phyloP scores from a whole-genome alignment of 2,797 vertebrate species.

The Emydoidea blandingii region DNA sequence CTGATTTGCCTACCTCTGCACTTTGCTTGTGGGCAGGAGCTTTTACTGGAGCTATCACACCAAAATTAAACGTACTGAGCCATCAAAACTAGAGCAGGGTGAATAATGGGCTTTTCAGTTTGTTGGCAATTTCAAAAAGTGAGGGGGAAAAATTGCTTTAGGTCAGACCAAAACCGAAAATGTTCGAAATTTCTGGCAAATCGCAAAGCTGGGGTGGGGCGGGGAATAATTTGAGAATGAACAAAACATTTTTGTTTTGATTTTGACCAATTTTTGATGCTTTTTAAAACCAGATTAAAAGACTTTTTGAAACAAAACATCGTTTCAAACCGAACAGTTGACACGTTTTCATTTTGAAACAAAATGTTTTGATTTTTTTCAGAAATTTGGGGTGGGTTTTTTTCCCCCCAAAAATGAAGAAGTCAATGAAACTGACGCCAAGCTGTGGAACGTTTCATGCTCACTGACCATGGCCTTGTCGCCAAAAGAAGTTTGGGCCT shows the following conservation, averaged over 20 bases:
- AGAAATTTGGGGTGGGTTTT: background rate
- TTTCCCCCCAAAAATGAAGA: background rate
- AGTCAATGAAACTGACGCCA: background rate
- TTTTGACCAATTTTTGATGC: background rate
- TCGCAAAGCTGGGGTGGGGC: background rate
- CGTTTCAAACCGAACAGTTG: background rate
- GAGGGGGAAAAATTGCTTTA: background rate
- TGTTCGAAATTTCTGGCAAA: background rate
- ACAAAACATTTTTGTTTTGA: background rate
- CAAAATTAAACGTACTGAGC: background rate
- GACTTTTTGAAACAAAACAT: background rate
- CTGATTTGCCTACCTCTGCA: background rate
- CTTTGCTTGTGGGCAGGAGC: background rate
- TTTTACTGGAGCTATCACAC: background rate
- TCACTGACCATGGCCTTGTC: background rate
- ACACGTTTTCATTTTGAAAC: background rate
- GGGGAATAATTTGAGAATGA: background rate
- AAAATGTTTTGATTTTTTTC: background rate
- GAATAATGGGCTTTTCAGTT: background rate
- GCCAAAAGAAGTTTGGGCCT: background rate
- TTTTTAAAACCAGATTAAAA: background rate
- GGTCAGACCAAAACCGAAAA: background rate
- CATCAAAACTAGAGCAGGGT: too few species aligned
- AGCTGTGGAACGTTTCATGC: background rate
- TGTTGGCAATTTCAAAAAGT: background rate